These are phyloP conservation scores for Drosophila emarginata DNA, from an alignment of 2,888 invertebrate genomes.

Conservation along the genomic window DNA sequence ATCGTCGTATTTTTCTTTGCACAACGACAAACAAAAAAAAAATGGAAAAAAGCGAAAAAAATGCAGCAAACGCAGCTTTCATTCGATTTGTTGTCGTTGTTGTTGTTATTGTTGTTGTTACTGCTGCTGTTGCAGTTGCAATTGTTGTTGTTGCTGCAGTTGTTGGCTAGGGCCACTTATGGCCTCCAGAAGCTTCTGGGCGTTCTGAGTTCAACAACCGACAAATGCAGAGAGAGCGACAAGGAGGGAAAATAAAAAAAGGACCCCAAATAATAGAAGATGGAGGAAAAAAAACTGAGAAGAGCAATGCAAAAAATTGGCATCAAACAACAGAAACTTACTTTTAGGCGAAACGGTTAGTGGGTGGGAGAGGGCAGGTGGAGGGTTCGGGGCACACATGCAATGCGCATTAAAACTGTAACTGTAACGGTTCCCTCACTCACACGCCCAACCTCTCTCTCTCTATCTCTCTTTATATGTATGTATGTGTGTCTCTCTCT, in stretches of 20 bases:
- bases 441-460: not conserved
- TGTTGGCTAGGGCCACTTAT: slow-evolving; percentile 64
- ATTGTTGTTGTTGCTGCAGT: slow-evolving; percentile 20
- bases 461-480: not conserved
- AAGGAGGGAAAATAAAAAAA: slow-evolving; percentile 21
- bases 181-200: slow-evolving; percentile 59
- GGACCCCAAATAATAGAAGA: slow-evolving; percentile 34
- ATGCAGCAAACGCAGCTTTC: slow-evolving; percentile 54
- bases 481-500: not conserved
- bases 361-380: not conserved
- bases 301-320: slow-evolving; percentile 71
- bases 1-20: slow-evolving; percentile 68
- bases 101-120: slow-evolving; percentile 29
- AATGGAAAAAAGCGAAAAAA: not conserved
- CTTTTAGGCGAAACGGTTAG: slow-evolving; percentile 52
- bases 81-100: slow-evolving; percentile 67
- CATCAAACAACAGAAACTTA: slow-evolving; percentile 76
- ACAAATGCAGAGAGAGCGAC: slow-evolving; percentile 48
- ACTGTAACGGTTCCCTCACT: slow-evolving; percentile 62
- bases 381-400: slow-evolving; percentile 52
- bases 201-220: slow-evolving; percentile 72
- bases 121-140: slow-evolving; percentile 24
- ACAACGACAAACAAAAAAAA: slow-evolving; percentile 53
- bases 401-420: slow-evolving; percentile 75
- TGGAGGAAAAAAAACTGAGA: slow-evolving; percentile 24